phyloP scores from a whole-genome alignment of 2,797 vertebrate genomes.

The Poecilia velifera region DNA sequence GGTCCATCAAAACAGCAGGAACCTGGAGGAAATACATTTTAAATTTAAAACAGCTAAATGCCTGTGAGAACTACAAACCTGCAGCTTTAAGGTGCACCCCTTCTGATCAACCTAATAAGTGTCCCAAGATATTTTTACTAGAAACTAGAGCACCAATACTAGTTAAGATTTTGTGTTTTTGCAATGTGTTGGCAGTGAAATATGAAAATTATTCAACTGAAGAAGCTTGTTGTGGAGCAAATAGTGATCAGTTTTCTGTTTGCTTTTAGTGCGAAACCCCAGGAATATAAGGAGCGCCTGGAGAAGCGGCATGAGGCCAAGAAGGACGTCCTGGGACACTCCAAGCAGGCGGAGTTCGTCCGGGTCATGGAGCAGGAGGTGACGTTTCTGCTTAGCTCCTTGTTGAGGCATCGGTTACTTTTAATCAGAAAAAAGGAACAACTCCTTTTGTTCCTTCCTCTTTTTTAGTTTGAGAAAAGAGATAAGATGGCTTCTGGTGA shows the following conservation, averaged over 20 bases:
- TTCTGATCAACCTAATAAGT: too few relatives aligned
- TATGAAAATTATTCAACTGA: background rate
- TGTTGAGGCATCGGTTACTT: background rate
- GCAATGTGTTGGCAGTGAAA: background rate
- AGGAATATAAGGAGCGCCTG: slow-evolving; percentile 85
- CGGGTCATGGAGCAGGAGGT: slow-evolving; percentile 88
- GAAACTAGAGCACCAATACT: too few relatives aligned
- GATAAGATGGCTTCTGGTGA: slow-evolving; percentile 63
- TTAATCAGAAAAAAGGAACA: background rate
- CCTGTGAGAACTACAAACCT: too few relatives aligned
- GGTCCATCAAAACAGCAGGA: background rate
- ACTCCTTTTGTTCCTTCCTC: background rate
- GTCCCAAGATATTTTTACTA: too few relatives aligned
- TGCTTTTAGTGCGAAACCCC: slow-evolving; percentile 83
- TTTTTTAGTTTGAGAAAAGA: slow-evolving; percentile 78
- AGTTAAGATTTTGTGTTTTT: too few relatives aligned
- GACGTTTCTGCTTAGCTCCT: background rate
- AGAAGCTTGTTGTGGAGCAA: background rate
- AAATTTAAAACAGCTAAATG: too few relatives aligned
- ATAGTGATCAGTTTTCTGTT: background rate
- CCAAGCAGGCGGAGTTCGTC: slow-evolving; percentile 89
- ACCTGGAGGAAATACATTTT: background rate
- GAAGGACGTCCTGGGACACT: slow-evolving; percentile 85
- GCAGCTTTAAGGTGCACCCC: too few relatives aligned
- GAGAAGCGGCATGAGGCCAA: slow-evolving; percentile 82